Conservation (phyloP, 2,888 invertebrate species). For the Mermis nigrescens region DNA sequence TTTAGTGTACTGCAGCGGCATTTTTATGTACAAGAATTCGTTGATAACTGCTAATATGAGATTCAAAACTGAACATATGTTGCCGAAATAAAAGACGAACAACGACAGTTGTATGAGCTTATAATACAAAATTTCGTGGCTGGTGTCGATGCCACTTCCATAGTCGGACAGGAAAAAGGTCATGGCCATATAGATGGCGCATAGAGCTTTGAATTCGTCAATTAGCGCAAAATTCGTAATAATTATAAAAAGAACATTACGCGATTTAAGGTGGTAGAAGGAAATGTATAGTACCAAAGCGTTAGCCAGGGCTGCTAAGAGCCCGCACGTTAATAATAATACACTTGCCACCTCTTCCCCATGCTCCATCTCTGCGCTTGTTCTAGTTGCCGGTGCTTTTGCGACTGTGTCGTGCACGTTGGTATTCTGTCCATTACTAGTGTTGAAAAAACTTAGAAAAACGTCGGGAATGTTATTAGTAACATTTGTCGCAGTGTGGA, state of each 20-base stretch:
- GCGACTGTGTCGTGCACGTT: too few relatives aligned
- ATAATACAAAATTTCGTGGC: neutral
- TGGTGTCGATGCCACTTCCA: neutral
- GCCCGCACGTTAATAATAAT: neutral
- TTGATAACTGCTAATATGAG: slow-evolving; percentile 12
- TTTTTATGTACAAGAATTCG: slow-evolving; percentile 11
- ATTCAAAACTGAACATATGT: slow-evolving; percentile 14
- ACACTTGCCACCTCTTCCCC: too few relatives aligned
- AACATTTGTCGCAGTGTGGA: too few relatives aligned
- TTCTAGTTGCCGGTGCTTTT: too few relatives aligned
- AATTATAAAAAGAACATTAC: slow-evolving; percentile 10
- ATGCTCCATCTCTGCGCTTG: too few relatives aligned
- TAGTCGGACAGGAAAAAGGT: neutral
- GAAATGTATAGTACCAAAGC: neutral
- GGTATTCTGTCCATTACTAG: too few relatives aligned
- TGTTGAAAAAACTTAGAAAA: too few relatives aligned
- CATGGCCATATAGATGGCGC: slow-evolving; percentile 13
- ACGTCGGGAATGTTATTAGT: too few relatives aligned
- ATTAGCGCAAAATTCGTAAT: slow-evolving; percentile 13
- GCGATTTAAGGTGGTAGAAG: neutral
- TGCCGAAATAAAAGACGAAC: slow-evolving; percentile 12
- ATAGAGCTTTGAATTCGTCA: slow-evolving; percentile 12
- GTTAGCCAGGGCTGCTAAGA: neutral
- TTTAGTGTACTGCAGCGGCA: slow-evolving; percentile 10
- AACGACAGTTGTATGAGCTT: slow-evolving; percentile 12